Percentiles rank a stretch among this genome's conserved stretches.
Conservation (phyloP, 2,888 invertebrate genomes). For the Gastracanthus pulcherrimus region DNA sequence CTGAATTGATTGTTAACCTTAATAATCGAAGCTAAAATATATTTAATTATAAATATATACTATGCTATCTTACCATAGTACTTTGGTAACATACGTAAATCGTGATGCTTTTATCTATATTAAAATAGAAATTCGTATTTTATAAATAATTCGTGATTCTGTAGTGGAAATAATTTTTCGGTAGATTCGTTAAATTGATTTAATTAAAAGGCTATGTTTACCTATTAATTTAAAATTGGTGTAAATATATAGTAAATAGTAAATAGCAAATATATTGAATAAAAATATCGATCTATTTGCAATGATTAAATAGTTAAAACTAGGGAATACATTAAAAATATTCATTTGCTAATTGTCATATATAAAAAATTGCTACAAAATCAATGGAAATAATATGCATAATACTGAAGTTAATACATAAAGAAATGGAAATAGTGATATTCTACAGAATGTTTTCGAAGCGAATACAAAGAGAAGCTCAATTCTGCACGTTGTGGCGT, state of each 20-base stretch:
- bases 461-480: neutral
- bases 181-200: neutral
- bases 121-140: slow-evolving; percentile 17
- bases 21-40: slow-evolving; percentile 22
- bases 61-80: neutral
- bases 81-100: slow-evolving; percentile 27
- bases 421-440: slow-evolving; percentile 3
- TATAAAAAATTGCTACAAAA: too few relatives aligned
- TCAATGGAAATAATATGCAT: neutral
- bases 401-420: slow-evolving; percentile 20
- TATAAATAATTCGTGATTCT: neutral
- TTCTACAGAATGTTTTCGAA: neutral
- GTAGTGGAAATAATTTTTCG: neutral
- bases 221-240: neutral
- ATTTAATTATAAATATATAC: slow-evolving; percentile 26
- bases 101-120: slow-evolving; percentile 1
- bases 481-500: neutral
- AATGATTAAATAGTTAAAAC: neutral
- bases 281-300: neutral
- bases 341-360: neutral
- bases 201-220: neutral
- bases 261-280: neutral
- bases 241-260: neutral
- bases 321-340: neutral
- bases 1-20: slow-evolving; percentile 19